phyloP scores from a whole-genome alignment of 2,888 invertebrate genomes.

The Anaspis maculata region DNA sequence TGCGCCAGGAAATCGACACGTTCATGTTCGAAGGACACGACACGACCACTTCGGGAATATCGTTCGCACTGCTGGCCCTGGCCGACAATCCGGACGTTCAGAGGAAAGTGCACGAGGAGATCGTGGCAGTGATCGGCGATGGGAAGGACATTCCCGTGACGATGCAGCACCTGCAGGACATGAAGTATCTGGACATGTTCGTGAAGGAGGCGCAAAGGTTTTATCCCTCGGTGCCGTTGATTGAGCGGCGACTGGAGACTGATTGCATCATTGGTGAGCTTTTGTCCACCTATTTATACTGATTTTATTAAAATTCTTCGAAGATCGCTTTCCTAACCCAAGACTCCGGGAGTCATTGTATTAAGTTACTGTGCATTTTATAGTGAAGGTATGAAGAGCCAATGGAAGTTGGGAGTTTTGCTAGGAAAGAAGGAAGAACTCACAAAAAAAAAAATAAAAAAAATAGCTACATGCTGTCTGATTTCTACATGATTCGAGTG shows the following conservation, averaged over 20 bases:
- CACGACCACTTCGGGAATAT: constrained; percentile 48
- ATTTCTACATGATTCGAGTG: too few relatives aligned
- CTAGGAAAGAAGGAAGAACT: too few relatives aligned
- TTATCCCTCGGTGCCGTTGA: constrained; percentile 47
- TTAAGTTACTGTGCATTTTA: too few relatives aligned
- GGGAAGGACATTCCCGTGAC: constrained; percentile 26
- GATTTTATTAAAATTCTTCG: too few relatives aligned
- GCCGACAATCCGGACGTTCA: constrained; percentile 45
- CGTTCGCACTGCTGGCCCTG: constrained; percentile 45
- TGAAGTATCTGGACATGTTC: constrained; percentile 48
- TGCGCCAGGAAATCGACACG: constrained; percentile 50
- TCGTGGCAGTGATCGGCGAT: constrained; percentile 24
- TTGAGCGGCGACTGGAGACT: constrained; percentile 41
- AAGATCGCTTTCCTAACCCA: too few relatives aligned
- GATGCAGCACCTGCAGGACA: constrained; percentile 28
- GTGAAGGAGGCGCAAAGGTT: constrained; percentile 50
- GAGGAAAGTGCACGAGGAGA: constrained; percentile 29
- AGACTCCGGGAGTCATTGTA: too few relatives aligned
- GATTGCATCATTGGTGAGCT: constrained; percentile 34
- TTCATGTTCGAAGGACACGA: constrained; percentile 53
- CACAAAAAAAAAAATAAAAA: too few relatives aligned
- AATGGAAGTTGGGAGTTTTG: too few relatives aligned
- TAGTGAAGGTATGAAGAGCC: too few relatives aligned
- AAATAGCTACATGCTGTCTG: too few relatives aligned
- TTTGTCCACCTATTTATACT: too few relatives aligned